These are phyloP conservation scores for Dichetophora obliterata DNA, from an alignment of 2,888 invertebrate genomes.

Conservation along the genomic window DNA sequence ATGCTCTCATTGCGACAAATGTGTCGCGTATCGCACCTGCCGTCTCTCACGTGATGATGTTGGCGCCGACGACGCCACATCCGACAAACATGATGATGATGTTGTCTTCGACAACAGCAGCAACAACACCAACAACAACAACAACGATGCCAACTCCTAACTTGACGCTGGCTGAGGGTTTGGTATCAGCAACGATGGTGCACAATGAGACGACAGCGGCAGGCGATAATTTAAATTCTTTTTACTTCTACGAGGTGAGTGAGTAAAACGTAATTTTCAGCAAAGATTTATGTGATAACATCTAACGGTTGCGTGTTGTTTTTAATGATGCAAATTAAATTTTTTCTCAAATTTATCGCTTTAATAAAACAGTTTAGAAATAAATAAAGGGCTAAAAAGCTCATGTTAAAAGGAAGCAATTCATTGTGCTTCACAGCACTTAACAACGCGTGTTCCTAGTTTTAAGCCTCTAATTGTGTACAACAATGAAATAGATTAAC, in stretches of 20 bases:
- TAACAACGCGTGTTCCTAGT: too few species aligned
- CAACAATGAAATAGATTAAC: too few species aligned
- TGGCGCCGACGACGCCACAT: conserved; percentile 55
- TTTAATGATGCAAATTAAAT: too few species aligned
- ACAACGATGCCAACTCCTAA: conserved; percentile 35
- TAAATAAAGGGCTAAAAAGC: too few species aligned
- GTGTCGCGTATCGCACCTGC: conserved; percentile 56
- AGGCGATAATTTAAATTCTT: conserved; percentile 64
- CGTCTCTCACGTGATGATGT: conserved; percentile 64
- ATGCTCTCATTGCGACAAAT: neutral
- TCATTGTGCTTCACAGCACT: too few species aligned
- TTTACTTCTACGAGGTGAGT: conserved; percentile 70
- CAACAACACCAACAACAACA: conserved; percentile 39
- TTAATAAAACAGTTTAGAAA: too few species aligned
- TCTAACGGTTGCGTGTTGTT: too few species aligned
- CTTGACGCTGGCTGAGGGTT: conserved; percentile 19
- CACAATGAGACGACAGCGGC: conserved; percentile 38
- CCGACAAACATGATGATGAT: conserved; percentile 38
- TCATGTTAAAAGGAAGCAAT: too few species aligned
- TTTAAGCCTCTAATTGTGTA: too few species aligned
- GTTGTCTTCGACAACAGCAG: conserved; percentile 42
- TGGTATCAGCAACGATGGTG: conserved; percentile 25
- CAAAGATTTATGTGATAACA: neutral
- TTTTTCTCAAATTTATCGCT: too few species aligned
- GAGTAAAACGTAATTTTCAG: conserved; percentile 12